These are phyloP conservation scores for Onychostoma macrolepis DNA, from an alignment of 2,113 vertebrate genomes.

Conservation along the genomic window DNA sequence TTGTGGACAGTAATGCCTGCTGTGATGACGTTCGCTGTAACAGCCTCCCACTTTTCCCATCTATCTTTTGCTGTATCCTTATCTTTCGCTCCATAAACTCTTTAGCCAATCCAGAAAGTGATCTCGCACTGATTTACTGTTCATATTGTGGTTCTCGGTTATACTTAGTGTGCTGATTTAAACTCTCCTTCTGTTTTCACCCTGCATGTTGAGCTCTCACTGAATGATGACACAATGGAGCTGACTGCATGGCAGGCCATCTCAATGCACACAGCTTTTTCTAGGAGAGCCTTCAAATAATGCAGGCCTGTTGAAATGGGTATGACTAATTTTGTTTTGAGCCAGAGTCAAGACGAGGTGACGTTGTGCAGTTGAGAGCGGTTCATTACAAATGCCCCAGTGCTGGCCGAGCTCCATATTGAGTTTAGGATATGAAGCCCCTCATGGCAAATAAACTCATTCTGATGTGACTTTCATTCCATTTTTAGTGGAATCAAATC, in stretches of 20 bases:
- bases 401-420: neutral
- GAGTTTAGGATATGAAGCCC: constrained; percentile 2
- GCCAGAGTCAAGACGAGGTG: constrained; percentile 1
- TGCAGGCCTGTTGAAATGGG: neutral
- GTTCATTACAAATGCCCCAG: constrained; percentile 9
- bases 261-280: constrained; percentile 18
- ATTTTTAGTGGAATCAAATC: neutral
- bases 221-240: constrained; percentile 48
- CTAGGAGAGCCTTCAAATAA: constrained; percentile 18
- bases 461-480: neutral
- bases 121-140: neutral
- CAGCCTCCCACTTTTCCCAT: neutral
- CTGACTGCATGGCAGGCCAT: neutral
- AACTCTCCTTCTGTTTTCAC: constrained; percentile 41
- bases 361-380: constrained; percentile 3
- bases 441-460: neutral
- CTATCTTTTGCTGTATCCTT: neutral
- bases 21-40: neutral
- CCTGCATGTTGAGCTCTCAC: constrained; percentile 40
- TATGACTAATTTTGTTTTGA: constrained; percentile 25
- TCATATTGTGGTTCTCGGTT: constrained; percentile 35
- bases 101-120: neutral
- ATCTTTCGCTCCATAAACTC: neutral
- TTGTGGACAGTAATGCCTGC: neutral
- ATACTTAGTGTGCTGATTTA: constrained; percentile 43